These are phyloP conservation scores for Eulemur rufifrons DNA, from an alignment of 2,113 vertebrate genomes.

Conservation along the genomic window DNA sequence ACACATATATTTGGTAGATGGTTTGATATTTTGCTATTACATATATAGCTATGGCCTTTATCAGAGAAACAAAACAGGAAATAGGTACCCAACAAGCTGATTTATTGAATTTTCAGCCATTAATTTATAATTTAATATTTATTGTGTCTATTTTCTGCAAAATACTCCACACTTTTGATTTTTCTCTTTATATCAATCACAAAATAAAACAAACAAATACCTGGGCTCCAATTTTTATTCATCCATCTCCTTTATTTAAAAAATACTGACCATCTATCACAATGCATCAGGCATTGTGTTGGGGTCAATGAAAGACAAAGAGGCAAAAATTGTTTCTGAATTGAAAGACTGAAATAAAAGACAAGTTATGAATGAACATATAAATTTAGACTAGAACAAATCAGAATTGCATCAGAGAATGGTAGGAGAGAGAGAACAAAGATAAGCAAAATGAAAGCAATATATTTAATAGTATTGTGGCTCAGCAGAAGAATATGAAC, in stretches of 20 bases:
- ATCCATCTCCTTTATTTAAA: neutral
- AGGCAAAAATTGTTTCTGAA: neutral
- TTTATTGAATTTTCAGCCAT: neutral
- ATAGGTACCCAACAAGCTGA: neutral
- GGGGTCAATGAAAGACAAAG: neutral
- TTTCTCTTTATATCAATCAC: neutral
- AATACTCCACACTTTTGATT: neutral
- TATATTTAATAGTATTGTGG: neutral
- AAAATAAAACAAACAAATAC: neutral
- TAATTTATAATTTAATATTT: slow-evolving; percentile 18
- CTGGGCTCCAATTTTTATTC: neutral
- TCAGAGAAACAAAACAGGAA: neutral
- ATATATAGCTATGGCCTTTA: neutral
- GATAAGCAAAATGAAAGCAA: neutral
- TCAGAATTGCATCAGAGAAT: neutral
- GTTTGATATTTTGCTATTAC: neutral
- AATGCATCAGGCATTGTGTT: neutral
- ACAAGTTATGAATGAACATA: neutral
- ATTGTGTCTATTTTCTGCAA: neutral
- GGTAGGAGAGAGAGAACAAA: neutral
- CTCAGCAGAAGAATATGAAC: neutral
- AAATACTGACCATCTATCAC: neutral
- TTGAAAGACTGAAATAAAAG: neutral
- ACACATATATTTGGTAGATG: neutral
- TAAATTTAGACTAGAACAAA: neutral